A percentile compares a stretch with the other conserved stretches of the same genome.
Evolutionary conservation across 2,113 vertebrate genomes (phyloP).

Genomic region (Syngnathus floridae): DNA sequence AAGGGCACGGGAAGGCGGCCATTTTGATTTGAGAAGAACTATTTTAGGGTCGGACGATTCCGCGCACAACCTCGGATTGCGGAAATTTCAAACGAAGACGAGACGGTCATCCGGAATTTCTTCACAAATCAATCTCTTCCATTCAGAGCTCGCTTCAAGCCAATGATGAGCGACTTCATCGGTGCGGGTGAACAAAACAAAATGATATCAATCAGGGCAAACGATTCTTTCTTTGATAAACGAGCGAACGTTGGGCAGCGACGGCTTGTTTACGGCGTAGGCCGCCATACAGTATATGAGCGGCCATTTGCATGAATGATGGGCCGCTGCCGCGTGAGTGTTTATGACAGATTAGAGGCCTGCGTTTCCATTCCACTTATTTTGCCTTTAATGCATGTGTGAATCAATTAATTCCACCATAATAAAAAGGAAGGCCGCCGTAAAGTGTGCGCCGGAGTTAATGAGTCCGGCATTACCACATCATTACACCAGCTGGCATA

Average conservation of each 20-base stretch:
- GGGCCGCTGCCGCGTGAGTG: not conserved
- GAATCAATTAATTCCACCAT: slow-evolving; percentile 67
- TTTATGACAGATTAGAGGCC: slow-evolving; percentile 9
- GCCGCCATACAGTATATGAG: not conserved
- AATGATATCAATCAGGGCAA: not conserved
- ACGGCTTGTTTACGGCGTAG: not conserved
- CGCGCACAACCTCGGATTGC: not conserved
- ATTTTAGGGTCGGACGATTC: not conserved
- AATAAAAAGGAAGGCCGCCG: slow-evolving; percentile 76
- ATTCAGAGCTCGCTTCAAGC: not conserved
- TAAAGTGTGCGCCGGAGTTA: slow-evolving; percentile 77
- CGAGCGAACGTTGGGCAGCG: not conserved
- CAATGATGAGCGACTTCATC: not conserved
- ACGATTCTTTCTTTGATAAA: not conserved
- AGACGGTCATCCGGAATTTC: not conserved
- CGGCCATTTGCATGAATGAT: slow-evolving; percentile 1
- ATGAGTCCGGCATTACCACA: slow-evolving; percentile 98
- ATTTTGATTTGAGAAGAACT: not conserved
- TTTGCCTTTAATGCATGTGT: slow-evolving; percentile 13
- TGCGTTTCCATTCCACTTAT: slow-evolving; percentile 8
- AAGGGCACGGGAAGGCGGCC: too few species aligned
- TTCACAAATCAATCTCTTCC: not conserved
- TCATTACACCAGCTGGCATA: slow-evolving; percentile 97
- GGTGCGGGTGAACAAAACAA: not conserved
- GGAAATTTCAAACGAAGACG: not conserved